A percentile compares a stretch with the other conserved stretches of the same genome.
Evolutionary conservation across 1,140 invertebrate species (phyloP).

Genomic region (Parapsyche elsis): DNA sequence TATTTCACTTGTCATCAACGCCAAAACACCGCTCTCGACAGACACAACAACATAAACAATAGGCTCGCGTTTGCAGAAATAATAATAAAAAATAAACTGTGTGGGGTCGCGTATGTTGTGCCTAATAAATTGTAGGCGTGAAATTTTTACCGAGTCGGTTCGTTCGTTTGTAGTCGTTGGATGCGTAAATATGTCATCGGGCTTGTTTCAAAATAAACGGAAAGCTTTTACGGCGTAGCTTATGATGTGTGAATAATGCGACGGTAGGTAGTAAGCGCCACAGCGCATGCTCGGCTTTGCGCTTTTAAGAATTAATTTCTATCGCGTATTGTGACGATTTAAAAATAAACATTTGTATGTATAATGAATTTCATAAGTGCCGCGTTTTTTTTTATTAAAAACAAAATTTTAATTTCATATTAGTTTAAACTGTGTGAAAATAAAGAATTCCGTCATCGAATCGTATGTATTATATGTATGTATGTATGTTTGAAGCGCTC

Average conservation of each 20-base stretch:
- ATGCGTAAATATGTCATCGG: conserved; percentile 27
- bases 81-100: neutral
- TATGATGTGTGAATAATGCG: conserved; percentile 9
- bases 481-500: no score
- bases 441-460: neutral
- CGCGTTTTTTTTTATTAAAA: no score
- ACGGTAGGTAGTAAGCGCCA: neutral
- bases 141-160: neutral
- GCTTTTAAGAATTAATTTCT: no score
- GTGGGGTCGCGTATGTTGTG: neutral
- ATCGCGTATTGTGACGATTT: no score
- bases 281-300: neutral
- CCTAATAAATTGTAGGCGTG: neutral
- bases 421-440: no score
- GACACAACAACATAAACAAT: no score
- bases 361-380: no score
- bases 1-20: no score
- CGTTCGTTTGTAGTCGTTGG: neutral
- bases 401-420: no score
- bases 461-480: neutral
- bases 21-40: no score
- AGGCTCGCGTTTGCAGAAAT: neutral
- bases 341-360: no score
- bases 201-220: conserved; percentile 25
- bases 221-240: neutral